These are phyloP conservation scores for Atherinosoma microstoma DNA, from an alignment of 2,797 vertebrate genomes.

Conservation along the genomic window DNA sequence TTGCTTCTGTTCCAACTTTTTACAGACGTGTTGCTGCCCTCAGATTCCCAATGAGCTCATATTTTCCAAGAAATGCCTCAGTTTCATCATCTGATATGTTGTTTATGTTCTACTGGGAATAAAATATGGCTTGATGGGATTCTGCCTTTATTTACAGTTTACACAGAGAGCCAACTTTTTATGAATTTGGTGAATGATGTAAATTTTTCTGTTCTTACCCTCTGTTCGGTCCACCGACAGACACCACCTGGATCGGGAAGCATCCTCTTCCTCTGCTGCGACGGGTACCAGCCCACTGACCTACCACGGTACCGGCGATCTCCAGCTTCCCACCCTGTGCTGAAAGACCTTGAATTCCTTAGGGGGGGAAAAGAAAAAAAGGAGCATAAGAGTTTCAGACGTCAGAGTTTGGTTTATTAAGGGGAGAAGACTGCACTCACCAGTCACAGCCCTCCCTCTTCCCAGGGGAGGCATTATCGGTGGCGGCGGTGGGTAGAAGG, in stretches of 20 bases:
- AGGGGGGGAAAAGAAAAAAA: background rate
- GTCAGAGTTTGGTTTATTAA: background rate
- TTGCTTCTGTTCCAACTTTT: too few relatives aligned
- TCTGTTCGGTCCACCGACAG: constrained; percentile 91
- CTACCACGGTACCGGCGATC: constrained; percentile 96
- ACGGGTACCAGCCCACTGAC: constrained; percentile 93
- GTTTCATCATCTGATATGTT: too few relatives aligned
- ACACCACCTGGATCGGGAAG: constrained; percentile 93
- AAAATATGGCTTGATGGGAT: too few relatives aligned
- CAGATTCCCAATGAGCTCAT: too few relatives aligned
- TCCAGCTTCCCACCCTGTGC: constrained; percentile 96
- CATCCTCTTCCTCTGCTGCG: constrained; percentile 88
- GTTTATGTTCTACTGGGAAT: too few relatives aligned
- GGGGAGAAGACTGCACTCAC: constrained; percentile 75
- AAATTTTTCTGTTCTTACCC: constrained; percentile 81
- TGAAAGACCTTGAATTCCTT: constrained; percentile 90
- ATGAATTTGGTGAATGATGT: too few relatives aligned
- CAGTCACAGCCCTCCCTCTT: constrained; percentile 88
- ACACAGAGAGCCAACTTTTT: too few relatives aligned
- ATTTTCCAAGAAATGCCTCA: too few relatives aligned
- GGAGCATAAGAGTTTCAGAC: background rate
- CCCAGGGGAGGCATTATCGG: constrained; percentile 88
- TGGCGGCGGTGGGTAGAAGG: constrained; percentile 89
- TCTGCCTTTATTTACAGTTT: too few relatives aligned
- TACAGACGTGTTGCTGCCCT: too few relatives aligned